A percentile compares a stretch with the other conserved stretches of the same genome.
Conservation (phyloP, 2,888 invertebrate genomes). For the Drosophila testacea region DNA sequence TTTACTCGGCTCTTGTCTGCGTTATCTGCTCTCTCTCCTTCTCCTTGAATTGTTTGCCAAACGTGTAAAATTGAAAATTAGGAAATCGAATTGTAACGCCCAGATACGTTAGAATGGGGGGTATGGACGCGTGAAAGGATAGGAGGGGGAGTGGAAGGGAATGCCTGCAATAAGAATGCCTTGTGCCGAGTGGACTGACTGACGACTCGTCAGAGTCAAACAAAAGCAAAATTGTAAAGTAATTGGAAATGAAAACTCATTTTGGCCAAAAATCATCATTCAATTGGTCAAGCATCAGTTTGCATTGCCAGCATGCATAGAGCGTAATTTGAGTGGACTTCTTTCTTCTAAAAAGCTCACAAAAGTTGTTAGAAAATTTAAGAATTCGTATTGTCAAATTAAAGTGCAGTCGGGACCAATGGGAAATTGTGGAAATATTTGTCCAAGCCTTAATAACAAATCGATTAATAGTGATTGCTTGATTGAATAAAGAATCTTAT, state of each 20-base stretch:
- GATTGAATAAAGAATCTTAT: neutral
- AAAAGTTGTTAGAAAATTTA: neutral
- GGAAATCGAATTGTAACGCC: conserved; percentile 76
- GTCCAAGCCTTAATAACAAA: neutral
- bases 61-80: conserved; percentile 80
- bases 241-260: conserved; percentile 80
- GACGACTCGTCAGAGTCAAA: conserved; percentile 46
- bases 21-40: conserved; percentile 18
- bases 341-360: neutral
- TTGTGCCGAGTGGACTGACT: conserved; percentile 18
- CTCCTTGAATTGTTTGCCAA: conserved; percentile 70
- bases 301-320: conserved; percentile 2
- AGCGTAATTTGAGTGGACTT: conserved; percentile 26
- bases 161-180: conserved; percentile 25
- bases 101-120: conserved; percentile 13
- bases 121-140: too few species aligned
- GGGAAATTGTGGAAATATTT: neutral
- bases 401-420: neutral
- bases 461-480: neutral
- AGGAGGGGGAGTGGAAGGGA: too few species aligned
- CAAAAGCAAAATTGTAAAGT: conserved; percentile 77
- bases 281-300: conserved; percentile 10
- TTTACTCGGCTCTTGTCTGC: conserved; percentile 24
- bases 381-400: conserved; percentile 7
- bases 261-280: conserved; percentile 60